Evolutionary conservation across 2,888 invertebrate species (phyloP).

Genomic region (Pristionchus mayeri): DNA sequence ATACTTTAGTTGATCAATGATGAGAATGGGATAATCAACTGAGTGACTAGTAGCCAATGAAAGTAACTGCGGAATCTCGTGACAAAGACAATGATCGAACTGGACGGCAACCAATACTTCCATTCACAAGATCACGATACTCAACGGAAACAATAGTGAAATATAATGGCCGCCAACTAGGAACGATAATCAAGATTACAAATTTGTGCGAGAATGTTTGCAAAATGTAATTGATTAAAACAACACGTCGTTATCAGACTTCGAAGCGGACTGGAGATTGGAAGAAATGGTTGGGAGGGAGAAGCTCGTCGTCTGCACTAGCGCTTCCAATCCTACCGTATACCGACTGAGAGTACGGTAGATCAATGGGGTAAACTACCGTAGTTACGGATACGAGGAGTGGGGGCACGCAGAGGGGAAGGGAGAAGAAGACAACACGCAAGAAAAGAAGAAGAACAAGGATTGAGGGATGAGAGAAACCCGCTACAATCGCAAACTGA

Average conservation of each 20-base stretch:
- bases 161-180: too few relatives aligned
- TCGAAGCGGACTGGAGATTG: neutral
- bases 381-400: slow-evolving; percentile 17
- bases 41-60: neutral
- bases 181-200: too few relatives aligned
- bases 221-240: too few relatives aligned
- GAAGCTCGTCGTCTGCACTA: slow-evolving; percentile 37
- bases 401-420: slow-evolving; percentile 28
- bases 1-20: neutral
- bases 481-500: slow-evolving; percentile 7
- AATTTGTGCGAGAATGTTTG: too few relatives aligned
- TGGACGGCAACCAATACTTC: too few relatives aligned
- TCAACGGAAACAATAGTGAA: too few relatives aligned
- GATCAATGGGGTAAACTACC: neutral
- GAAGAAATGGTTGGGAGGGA: neutral
- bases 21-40: neutral
- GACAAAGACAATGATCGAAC: neutral
- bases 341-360: neutral
- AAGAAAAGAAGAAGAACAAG: neutral
- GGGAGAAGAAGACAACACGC: neutral
- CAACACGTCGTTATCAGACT: neutral
- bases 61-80: neutral
- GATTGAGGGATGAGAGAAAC: neutral
- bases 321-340: slow-evolving; percentile 23
- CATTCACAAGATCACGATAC: neutral